Conservation (phyloP, 2,797 vertebrate species). For the Psittacula echo region DNA sequence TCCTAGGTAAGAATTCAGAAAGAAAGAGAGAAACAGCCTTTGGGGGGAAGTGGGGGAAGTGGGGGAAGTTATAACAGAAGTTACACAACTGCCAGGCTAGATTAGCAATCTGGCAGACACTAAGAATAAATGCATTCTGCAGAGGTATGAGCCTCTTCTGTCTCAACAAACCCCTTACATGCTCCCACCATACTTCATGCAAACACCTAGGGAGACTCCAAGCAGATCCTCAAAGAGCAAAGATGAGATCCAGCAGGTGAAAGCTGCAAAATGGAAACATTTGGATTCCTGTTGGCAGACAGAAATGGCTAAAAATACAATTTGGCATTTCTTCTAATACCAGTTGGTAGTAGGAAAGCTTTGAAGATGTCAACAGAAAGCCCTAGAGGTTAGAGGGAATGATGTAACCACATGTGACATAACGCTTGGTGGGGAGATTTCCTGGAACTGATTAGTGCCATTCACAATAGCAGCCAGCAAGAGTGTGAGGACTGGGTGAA, state of each 20-base stretch:
- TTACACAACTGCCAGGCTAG: not conserved
- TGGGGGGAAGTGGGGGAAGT: not conserved
- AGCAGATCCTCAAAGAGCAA: not conserved
- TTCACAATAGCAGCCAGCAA: slow-evolving; percentile 42
- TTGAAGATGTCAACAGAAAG: slow-evolving; percentile 62
- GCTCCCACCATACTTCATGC: not conserved
- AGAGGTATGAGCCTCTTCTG: not conserved
- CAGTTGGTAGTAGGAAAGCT: slow-evolving; percentile 42
- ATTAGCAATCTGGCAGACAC: slow-evolving; percentile 23
- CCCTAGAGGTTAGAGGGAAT: slow-evolving; percentile 57
- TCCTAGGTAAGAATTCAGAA: not conserved
- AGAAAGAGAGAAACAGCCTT: not conserved
- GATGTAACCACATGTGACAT: slow-evolving; percentile 60
- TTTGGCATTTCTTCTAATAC: slow-evolving; percentile 30
- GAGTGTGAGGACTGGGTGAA: slow-evolving; percentile 51
- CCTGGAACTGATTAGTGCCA: slow-evolving; percentile 62
- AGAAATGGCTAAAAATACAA: slow-evolving; percentile 30
- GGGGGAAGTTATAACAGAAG: not conserved
- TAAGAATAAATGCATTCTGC: slow-evolving; percentile 23
- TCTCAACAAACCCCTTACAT: not conserved
- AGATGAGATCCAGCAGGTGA: slow-evolving; percentile 15
- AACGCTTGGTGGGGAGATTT: slow-evolving; percentile 52
- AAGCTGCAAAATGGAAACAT: not conserved
- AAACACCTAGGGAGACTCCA: not conserved
- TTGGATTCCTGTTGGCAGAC: slow-evolving; percentile 17